Percentiles rank a stretch among this genome's conserved stretches.
Conservation (phyloP, 2,888 invertebrate genomes). For the Tenodera sinensis region DNA sequence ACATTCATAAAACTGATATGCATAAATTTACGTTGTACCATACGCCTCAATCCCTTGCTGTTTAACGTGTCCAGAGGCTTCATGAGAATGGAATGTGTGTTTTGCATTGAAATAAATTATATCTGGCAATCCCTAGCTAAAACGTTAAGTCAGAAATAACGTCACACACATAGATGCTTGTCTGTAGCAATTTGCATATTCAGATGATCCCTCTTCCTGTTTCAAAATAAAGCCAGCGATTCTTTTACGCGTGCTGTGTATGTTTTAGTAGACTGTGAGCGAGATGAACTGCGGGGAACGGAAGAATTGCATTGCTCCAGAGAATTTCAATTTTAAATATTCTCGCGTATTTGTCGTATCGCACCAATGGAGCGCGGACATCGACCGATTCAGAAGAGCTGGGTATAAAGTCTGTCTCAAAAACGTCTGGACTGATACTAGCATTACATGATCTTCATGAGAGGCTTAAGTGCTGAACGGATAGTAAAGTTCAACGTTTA, state of each 20-base stretch:
- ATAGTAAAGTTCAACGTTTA: too few species aligned
- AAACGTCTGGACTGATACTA: too few species aligned
- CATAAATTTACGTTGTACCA: too few species aligned
- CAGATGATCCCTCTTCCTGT: background rate
- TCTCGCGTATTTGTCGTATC: background rate
- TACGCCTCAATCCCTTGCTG: too few species aligned
- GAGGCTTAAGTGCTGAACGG: too few species aligned
- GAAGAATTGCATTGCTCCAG: background rate
- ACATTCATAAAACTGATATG: too few species aligned
- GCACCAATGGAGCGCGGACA: background rate
- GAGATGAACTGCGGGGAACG: background rate
- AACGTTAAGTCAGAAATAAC: background rate
- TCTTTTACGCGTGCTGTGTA: background rate
- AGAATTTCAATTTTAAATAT: background rate
- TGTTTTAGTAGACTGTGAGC: background rate
- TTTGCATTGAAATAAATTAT: too few species aligned
- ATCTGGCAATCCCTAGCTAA: background rate
- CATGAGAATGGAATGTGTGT: too few species aligned
- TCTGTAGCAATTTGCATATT: background rate
- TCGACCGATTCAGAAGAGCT: background rate
- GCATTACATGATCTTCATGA: too few species aligned
- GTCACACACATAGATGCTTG: background rate
- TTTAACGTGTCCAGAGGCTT: too few species aligned
- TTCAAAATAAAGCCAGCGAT: background rate
- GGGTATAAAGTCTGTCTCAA: background rate